Conservation (phyloP, 2,113 vertebrate genomes). For the Narcine bancroftii region DNA sequence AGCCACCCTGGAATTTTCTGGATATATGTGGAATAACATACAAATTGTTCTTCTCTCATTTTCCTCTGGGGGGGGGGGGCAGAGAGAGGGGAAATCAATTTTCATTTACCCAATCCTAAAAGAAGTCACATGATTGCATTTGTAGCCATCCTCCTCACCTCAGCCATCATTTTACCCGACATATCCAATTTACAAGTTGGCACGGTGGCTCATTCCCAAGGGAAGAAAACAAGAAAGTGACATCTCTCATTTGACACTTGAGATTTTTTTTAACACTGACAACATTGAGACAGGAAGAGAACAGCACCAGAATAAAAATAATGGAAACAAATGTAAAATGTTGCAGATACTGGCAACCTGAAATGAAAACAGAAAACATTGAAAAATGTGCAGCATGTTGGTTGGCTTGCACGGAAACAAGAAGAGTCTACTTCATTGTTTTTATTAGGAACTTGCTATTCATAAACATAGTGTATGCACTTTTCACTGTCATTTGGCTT, state of each 20-base stretch:
- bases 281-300: conserved; percentile 4
- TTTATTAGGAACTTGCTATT: too few species aligned
- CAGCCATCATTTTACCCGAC: background rate
- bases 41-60: too few species aligned
- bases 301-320: background rate
- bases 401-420: background rate
- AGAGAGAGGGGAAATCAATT: too few species aligned
- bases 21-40: too few species aligned
- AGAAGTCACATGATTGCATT: too few species aligned
- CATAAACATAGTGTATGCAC: too few species aligned
- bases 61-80: too few species aligned
- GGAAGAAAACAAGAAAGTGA: background rate
- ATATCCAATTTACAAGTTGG: conserved; percentile 4
- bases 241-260: background rate
- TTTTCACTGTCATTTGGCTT: too few species aligned
- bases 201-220: background rate
- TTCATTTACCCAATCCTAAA: too few species aligned
- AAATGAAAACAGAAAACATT: background rate
- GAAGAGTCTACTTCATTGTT: too few species aligned
- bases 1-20: too few species aligned
- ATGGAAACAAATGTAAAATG: background rate
- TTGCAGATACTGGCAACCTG: background rate
- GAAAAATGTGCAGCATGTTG: background rate
- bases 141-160: background rate
- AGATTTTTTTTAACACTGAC: background rate